Evolutionary conservation across 2,797 vertebrate species (phyloP).

Genomic region (Periparus ater): DNA sequence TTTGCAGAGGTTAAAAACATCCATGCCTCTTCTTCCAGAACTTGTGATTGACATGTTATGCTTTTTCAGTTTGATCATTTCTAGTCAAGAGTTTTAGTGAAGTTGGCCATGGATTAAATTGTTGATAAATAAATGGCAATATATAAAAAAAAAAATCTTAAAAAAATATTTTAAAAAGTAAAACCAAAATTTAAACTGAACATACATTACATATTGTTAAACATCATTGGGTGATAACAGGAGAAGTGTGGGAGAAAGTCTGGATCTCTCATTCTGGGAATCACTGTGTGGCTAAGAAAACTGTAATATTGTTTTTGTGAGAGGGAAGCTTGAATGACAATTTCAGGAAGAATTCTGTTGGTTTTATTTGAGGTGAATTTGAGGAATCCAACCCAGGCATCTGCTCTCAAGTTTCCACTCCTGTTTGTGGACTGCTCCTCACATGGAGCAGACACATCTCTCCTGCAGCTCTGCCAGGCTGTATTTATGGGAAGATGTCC

Average conservation of each 20-base stretch:
- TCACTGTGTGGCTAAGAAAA: not conserved
- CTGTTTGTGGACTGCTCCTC: not conserved
- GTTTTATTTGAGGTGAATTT: not conserved
- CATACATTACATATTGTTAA: not conserved
- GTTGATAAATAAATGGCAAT: not conserved
- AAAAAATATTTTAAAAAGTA: not conserved
- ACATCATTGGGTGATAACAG: not conserved
- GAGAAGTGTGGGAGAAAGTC: not conserved
- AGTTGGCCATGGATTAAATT: not conserved
- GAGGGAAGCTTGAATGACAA: not conserved
- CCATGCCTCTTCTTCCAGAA: not conserved
- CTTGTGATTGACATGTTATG: not conserved
- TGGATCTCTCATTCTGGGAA: not conserved
- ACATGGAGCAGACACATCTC: accelerated
- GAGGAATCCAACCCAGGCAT: not conserved
- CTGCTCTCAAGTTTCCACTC: not conserved
- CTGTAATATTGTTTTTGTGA: not conserved
- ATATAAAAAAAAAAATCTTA: not conserved
- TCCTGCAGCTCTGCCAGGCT: not conserved
- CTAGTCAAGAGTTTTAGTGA: not conserved
- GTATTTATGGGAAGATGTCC: not conserved
- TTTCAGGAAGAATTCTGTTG: not conserved
- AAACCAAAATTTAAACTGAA: not conserved
- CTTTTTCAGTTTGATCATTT: not conserved
- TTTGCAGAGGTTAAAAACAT: not conserved